Conservation (phyloP, 2,888 invertebrate species). For the Linnaemya tessellans region DNA sequence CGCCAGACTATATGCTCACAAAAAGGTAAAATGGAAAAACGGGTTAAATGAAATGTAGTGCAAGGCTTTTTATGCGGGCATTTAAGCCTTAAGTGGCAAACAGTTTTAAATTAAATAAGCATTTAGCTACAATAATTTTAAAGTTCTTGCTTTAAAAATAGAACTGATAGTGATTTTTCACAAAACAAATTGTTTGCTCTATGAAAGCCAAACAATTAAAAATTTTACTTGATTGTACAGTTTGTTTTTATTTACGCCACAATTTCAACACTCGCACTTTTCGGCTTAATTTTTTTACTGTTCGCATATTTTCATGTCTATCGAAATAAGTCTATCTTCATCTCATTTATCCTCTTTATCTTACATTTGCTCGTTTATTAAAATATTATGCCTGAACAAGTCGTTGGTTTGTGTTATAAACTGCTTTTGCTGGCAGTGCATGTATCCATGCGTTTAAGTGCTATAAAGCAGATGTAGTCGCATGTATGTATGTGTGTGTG, state of each 20-base stretch:
- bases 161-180: too few species aligned
- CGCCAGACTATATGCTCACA: constrained; percentile 52
- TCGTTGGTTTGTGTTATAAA: background rate
- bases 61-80: constrained; percentile 47
- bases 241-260: constrained; percentile 7
- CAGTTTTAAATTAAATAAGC: too few species aligned
- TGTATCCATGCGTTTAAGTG: constrained; percentile 16
- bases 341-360: constrained; percentile 19
- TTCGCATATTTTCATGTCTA: constrained; percentile 23
- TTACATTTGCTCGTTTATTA: background rate
- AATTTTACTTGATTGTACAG: too few species aligned
- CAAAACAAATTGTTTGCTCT: too few species aligned
- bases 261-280: background rate
- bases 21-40: constrained; percentile 46
- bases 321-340: constrained; percentile 53
- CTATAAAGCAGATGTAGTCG: constrained; percentile 5
- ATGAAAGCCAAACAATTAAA: too few species aligned
- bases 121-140: too few species aligned
- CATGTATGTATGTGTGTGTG: constrained; percentile 24
- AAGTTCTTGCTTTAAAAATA: too few species aligned
- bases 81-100: constrained; percentile 39
- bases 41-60: constrained; percentile 24
- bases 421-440: background rate
- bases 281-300: background rate
- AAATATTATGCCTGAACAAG: background rate